Evolutionary conservation across 2,113 vertebrate species (phyloP).

Genomic region (Lampris megalopsis): DNA sequence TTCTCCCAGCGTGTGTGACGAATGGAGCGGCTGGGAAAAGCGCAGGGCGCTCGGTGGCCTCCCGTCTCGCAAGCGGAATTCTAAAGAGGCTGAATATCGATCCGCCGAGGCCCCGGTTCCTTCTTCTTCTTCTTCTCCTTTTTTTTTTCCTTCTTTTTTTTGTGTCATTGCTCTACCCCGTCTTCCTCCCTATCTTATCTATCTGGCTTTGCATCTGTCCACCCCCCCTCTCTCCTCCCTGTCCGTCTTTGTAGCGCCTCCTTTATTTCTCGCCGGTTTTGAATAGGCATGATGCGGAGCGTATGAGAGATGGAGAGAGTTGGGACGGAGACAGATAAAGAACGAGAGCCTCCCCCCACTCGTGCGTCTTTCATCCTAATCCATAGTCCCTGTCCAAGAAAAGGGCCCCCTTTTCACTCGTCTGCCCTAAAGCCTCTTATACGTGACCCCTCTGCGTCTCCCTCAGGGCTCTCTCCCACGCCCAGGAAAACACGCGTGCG

Average conservation of each 20-base stretch:
- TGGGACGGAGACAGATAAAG: constrained; percentile 59
- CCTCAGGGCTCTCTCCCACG: constrained; percentile 72
- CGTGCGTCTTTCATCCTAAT: constrained; percentile 77
- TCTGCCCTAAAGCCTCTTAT: constrained; percentile 80
- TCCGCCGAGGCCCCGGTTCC: constrained; percentile 59
- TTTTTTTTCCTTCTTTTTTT: background rate
- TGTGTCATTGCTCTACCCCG: background rate
- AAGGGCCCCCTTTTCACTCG: constrained; percentile 81
- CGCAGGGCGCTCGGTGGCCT: constrained; percentile 51
- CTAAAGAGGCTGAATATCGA: constrained; percentile 70
- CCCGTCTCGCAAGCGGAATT: constrained; percentile 63
- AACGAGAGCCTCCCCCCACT: constrained; percentile 73
- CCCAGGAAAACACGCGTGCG: constrained; percentile 47
- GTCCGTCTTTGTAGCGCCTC: constrained; percentile 27
- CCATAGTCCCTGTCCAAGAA: constrained; percentile 77
- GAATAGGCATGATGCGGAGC: constrained; percentile 58
- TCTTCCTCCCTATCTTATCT: constrained; percentile 48
- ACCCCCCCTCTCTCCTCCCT: constrained; percentile 5
- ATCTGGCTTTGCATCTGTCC: constrained; percentile 21
- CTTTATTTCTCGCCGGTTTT: constrained; percentile 35
- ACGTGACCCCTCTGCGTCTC: constrained; percentile 72
- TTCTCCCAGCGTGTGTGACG: constrained; percentile 82
- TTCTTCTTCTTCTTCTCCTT: constrained; percentile 10
- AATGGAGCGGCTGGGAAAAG: constrained; percentile 73
- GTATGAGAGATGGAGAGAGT: constrained; percentile 54